Percentiles rank a stretch among this genome's conserved stretches.
phyloP scores from a whole-genome alignment of 2,113 vertebrate species.

The Heterotis niloticus region DNA sequence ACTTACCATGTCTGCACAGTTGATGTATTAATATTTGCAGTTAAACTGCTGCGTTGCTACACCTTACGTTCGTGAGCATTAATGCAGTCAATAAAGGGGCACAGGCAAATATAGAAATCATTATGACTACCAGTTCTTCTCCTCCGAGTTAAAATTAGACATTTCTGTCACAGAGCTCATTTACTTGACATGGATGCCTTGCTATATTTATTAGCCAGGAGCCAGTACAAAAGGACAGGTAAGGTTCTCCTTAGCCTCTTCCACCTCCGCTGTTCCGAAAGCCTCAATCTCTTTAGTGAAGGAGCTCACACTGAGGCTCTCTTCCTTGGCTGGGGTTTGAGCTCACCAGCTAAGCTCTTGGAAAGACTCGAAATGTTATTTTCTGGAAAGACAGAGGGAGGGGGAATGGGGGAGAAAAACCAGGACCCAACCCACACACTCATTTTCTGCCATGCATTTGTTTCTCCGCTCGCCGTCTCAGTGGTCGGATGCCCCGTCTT shows the following conservation, averaged over 20 bases:
- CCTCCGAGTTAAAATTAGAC: constrained; percentile 5
- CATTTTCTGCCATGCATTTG: neutral
- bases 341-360: neutral
- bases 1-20: too few relatives aligned
- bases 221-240: neutral
- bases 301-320: neutral
- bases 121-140: too few relatives aligned
- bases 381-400: neutral
- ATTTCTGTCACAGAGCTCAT: neutral
- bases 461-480: too few relatives aligned
- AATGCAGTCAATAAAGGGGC: too few relatives aligned
- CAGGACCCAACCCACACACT: neutral
- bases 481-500: too few relatives aligned
- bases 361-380: constrained; percentile 16
- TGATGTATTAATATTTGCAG: too few relatives aligned
- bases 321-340: neutral
- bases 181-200: neutral
- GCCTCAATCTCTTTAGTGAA: constrained; percentile 4
- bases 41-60: too few relatives aligned
- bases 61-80: too few relatives aligned
- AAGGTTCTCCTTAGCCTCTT: neutral
- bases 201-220: constrained; percentile 7
- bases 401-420: neutral
- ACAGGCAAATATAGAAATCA: too few relatives aligned
- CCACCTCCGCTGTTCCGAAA: neutral